A percentile compares a stretch with the other conserved stretches of the same genome.
Conservation (phyloP, 2,113 vertebrate species). For the Bagarius yarrelli region DNA sequence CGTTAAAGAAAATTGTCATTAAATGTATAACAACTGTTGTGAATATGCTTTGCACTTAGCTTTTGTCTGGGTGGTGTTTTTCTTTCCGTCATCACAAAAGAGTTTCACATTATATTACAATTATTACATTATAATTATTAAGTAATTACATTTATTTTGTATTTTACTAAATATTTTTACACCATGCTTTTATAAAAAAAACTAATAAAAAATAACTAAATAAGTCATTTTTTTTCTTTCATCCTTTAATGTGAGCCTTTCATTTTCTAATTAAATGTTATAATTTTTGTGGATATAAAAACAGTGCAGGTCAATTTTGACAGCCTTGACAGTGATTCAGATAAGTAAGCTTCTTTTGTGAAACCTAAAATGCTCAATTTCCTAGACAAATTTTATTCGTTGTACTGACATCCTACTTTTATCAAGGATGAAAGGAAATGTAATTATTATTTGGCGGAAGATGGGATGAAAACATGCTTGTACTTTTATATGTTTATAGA, state of each 20-base stretch:
- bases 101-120: too few relatives aligned
- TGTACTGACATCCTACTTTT: background rate
- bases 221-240: background rate
- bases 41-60: background rate
- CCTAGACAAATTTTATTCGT: background rate
- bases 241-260: background rate
- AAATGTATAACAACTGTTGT: background rate
- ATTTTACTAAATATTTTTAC: too few relatives aligned
- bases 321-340: background rate
- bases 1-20: background rate
- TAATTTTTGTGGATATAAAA: background rate
- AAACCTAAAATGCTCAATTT: background rate
- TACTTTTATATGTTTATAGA: background rate
- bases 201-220: background rate
- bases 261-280: background rate
- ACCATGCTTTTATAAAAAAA: background rate
- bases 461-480: background rate
- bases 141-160: too few relatives aligned
- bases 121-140: too few relatives aligned
- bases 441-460: background rate
- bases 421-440: background rate
- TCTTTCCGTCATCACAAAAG: background rate
- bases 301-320: background rate
- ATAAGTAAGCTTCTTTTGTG: background rate
- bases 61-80: background rate